A percentile compares a stretch with the other conserved stretches of the same genome.
phyloP scores from a whole-genome alignment of 1,140 invertebrate species.

The Leptinotarsa lineolata region DNA sequence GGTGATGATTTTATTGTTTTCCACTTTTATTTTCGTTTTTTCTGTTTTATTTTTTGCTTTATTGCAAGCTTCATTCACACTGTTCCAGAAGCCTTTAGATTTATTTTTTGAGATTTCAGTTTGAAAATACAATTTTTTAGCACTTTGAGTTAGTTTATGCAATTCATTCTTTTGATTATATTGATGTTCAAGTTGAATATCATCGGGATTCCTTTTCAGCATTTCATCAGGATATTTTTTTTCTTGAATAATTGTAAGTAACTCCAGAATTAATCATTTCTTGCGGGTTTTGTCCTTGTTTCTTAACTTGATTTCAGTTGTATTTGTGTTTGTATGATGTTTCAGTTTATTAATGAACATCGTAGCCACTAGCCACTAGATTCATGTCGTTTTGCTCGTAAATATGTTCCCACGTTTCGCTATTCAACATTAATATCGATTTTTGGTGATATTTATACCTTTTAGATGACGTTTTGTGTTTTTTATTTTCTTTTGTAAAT shows the following conservation, averaged over 20 bases:
- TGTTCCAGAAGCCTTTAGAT: too few relatives aligned
- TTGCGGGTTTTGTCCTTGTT: background rate
- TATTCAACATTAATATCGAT: background rate
- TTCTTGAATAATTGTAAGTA: background rate
- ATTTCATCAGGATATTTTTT: background rate
- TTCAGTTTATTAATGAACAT: background rate
- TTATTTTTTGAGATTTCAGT: too few relatives aligned
- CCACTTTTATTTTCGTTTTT: too few relatives aligned
- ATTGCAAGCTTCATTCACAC: too few relatives aligned
- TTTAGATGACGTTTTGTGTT: background rate
- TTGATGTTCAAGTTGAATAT: too few relatives aligned
- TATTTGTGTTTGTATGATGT: background rate
- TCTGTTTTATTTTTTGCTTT: too few relatives aligned
- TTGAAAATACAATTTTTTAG: too few relatives aligned
- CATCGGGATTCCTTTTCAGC: background rate
- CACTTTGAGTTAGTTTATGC: too few relatives aligned
- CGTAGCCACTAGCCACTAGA: background rate
- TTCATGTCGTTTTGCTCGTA: background rate
- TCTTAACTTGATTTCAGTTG: background rate
- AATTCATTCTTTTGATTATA: too few relatives aligned
- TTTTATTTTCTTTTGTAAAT: background rate
- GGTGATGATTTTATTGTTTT: too few relatives aligned
- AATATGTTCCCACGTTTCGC: background rate
- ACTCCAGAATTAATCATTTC: background rate
- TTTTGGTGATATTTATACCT: background rate